phyloP scores from a whole-genome alignment of 2,797 vertebrate species.

The Argya squamiceps region DNA sequence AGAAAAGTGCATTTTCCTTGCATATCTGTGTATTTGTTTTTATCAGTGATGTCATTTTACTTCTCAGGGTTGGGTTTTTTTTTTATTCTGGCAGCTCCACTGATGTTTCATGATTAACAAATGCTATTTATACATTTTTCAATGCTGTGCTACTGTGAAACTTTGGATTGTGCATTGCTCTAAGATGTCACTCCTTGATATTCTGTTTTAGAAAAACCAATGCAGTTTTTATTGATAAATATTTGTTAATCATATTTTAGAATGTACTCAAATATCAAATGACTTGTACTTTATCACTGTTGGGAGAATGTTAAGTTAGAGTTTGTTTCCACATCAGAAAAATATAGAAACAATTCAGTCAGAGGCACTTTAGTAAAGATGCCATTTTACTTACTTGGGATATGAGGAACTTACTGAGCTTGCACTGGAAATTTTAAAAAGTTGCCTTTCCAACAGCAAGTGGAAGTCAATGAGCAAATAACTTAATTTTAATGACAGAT shows the following conservation, averaged over 20 bases:
- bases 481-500: constrained; percentile 26
- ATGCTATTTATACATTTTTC: not conserved
- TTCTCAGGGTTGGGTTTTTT: not conserved
- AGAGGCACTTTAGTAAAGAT: not conserved
- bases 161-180: not conserved
- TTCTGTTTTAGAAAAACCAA: not conserved
- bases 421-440: not conserved
- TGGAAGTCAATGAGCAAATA: not conserved
- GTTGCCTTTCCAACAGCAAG: constrained; percentile 31
- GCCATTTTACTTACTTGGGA: not conserved
- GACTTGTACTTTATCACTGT: not conserved
- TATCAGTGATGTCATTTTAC: not conserved
- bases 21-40: not conserved
- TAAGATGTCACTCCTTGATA: not conserved
- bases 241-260: not conserved
- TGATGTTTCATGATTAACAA: not conserved
- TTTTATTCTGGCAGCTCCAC: not conserved
- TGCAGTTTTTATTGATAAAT: constrained; percentile 6
- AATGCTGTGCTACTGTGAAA: not conserved
- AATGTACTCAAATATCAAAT: not conserved
- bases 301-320: not conserved
- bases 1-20: not conserved
- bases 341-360: not conserved
- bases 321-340: not conserved
- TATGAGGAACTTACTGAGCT: constrained; percentile 42